phyloP scores from a whole-genome alignment of 2,888 invertebrate species.

The Pachymerium ferrugineum region DNA sequence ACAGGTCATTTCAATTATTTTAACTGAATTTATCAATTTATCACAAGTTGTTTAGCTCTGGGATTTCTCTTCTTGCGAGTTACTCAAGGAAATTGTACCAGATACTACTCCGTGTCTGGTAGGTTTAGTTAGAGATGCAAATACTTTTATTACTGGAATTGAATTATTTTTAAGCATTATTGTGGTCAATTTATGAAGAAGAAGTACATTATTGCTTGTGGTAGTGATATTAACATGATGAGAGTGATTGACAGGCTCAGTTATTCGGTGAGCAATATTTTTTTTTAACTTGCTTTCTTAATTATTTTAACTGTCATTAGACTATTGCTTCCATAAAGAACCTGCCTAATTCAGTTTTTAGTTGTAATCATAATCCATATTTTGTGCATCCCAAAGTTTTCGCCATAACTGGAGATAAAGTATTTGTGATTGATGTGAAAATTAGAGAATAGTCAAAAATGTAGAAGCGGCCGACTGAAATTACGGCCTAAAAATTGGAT shows the following conservation, averaged over 20 bases:
- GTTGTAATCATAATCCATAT: slow-evolving; percentile 16
- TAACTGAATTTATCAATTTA: not conserved
- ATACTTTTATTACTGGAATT: not conserved
- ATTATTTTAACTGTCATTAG: not conserved
- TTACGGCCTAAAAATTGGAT: no score
- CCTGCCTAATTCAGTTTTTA: slow-evolving; percentile 10
- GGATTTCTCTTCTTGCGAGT: slow-evolving; percentile 12
- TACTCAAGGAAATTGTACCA: slow-evolving; percentile 19
- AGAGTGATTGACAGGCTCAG: slow-evolving; percentile 12
- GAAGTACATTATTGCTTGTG: slow-evolving; percentile 28
- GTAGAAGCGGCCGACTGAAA: no score
- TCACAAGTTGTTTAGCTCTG: not conserved
- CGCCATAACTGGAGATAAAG: slow-evolving; percentile 13
- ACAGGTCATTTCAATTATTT: slow-evolving; percentile 50
- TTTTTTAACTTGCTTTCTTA: not conserved
- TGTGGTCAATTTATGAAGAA: slow-evolving; percentile 31
- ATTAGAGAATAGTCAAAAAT: no score
- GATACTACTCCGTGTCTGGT: not conserved
- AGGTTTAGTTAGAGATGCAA: not conserved
- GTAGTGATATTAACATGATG: slow-evolving; percentile 23
- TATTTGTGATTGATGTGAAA: slow-evolving; percentile 22
- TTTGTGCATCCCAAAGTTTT: slow-evolving; percentile 31
- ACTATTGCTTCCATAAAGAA: slow-evolving; percentile 28
- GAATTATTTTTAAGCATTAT: not conserved
- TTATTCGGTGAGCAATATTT: not conserved